These are phyloP conservation scores for Hylyphantes graminicola DNA, from an alignment of 1,140 invertebrate genomes.

Conservation along the genomic window DNA sequence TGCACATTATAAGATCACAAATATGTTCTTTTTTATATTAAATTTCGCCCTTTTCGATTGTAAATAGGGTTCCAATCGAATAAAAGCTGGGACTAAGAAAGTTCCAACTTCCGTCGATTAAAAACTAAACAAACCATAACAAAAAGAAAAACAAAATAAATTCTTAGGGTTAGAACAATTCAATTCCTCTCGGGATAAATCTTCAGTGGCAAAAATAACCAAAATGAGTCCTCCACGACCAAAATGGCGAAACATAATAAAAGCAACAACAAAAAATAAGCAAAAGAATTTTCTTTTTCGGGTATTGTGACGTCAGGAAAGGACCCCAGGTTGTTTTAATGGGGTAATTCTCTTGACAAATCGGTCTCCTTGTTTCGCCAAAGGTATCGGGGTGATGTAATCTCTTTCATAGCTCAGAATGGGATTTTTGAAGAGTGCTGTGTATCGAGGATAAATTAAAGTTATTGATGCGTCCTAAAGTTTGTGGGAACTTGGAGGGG, in stretches of 20 bases:
- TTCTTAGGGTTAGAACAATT: not conserved
- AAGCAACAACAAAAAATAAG: no score
- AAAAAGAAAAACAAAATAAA: not conserved
- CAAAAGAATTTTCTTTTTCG: not conserved
- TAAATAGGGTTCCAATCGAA: not conserved
- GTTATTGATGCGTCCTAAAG: not conserved
- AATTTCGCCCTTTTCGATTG: no score
- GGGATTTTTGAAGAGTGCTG: not conserved
- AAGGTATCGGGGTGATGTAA: not conserved
- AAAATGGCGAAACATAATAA: not conserved
- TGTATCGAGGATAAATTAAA: not conserved
- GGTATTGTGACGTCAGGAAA: not conserved
- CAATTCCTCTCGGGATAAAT: constrained; percentile 10
- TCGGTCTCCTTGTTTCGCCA: not conserved
- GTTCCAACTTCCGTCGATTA: not conserved
- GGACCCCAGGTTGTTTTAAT: not conserved
- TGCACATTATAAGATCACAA: not conserved
- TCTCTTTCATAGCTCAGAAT: not conserved
- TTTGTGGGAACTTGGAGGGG: not conserved
- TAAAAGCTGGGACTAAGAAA: not conserved
- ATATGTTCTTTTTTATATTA: not conserved
- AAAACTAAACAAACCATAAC: not conserved
- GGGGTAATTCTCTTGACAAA: constrained; percentile 19
- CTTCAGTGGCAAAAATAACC: constrained; percentile 5
- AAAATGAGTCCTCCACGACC: not conserved